Evolutionary conservation across 2,113 vertebrate genomes (phyloP).

Genomic region (Gila orcuttii): DNA sequence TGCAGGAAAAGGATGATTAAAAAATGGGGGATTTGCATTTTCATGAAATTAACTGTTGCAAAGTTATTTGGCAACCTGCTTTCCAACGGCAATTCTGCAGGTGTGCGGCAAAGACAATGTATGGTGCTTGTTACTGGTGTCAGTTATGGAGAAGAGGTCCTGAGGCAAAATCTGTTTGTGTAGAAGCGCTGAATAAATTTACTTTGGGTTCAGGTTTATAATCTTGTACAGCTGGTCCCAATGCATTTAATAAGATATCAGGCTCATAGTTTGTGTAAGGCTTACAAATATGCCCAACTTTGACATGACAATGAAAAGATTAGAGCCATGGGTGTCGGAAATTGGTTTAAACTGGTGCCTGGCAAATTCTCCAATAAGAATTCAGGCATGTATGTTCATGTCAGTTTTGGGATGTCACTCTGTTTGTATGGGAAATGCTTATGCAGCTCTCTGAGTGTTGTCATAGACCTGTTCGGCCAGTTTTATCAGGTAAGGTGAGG

Average conservation of each 20-base stretch:
- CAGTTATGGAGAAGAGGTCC: slow-evolving; percentile 42
- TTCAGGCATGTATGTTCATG: slow-evolving; percentile 56
- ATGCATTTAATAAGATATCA: slow-evolving; percentile 33
- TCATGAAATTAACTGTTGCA: slow-evolving; percentile 56
- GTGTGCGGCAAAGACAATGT: slow-evolving; percentile 29
- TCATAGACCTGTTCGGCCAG: slow-evolving; percentile 47
- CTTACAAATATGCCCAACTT: slow-evolving; percentile 1
- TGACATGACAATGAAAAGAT: slow-evolving; percentile 28
- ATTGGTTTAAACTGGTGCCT: slow-evolving; percentile 38
- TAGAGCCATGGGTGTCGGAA: slow-evolving; percentile 27
- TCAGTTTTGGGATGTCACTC: slow-evolving; percentile 47
- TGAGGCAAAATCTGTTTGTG: slow-evolving; percentile 45
- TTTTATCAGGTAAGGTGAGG: slow-evolving; percentile 36
- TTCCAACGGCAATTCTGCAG: slow-evolving; percentile 32
- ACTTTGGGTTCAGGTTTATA: slow-evolving; percentile 28
- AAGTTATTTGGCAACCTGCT: slow-evolving; percentile 52
- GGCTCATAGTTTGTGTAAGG: neutral
- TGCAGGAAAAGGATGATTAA: slow-evolving; percentile 57
- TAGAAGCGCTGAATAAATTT: slow-evolving; percentile 32
- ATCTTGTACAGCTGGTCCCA: slow-evolving; percentile 15
- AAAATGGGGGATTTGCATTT: slow-evolving; percentile 60
- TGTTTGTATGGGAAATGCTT: slow-evolving; percentile 45
- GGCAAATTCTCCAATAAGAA: slow-evolving; percentile 47
- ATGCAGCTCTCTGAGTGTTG: neutral
- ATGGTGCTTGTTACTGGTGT: slow-evolving; percentile 41